A percentile compares a stretch with the other conserved stretches of the same genome.
Evolutionary conservation across 2,797 vertebrate species (phyloP).

Genomic region (Pseudochirops cupreus): DNA sequence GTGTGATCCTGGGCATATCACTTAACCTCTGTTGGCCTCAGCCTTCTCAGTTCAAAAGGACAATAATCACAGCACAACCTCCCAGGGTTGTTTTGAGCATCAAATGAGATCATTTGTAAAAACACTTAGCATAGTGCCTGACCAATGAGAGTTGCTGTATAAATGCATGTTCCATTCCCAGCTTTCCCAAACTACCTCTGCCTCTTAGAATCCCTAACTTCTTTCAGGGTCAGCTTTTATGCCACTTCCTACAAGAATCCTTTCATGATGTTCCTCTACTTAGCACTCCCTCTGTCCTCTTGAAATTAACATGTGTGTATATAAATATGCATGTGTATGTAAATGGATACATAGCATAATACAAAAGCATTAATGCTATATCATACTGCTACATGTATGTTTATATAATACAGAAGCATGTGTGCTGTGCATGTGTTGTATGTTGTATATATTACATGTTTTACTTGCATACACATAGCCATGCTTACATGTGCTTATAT

Average conservation of each 20-base stretch:
- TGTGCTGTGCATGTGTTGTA: accelerated
- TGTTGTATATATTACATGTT: too few species aligned
- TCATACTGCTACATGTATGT: too few species aligned
- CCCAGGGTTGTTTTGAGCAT: neutral
- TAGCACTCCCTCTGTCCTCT: neutral
- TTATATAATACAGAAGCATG: neutral
- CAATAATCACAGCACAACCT: neutral
- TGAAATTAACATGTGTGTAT: neutral
- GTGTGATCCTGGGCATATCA: neutral
- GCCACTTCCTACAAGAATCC: neutral
- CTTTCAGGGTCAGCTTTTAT: neutral
- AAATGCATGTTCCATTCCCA: neutral
- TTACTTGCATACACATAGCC: neutral
- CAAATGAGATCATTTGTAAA: neutral
- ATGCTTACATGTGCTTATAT: neutral
- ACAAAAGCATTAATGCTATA: neutral
- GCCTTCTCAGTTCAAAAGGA: neutral
- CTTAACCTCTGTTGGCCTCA: neutral
- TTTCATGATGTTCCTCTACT: neutral
- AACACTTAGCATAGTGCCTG: neutral
- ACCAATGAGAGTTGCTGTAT: neutral
- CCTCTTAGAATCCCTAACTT: too few species aligned
- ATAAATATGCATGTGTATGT: too few species aligned
- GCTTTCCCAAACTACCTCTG: neutral
- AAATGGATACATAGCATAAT: neutral